Percentiles rank a stretch among this genome's conserved stretches.
Conservation (phyloP, 35 echinoderm and acorn worm genomes). For the Strongylocentrotus purpuratus region DNA sequence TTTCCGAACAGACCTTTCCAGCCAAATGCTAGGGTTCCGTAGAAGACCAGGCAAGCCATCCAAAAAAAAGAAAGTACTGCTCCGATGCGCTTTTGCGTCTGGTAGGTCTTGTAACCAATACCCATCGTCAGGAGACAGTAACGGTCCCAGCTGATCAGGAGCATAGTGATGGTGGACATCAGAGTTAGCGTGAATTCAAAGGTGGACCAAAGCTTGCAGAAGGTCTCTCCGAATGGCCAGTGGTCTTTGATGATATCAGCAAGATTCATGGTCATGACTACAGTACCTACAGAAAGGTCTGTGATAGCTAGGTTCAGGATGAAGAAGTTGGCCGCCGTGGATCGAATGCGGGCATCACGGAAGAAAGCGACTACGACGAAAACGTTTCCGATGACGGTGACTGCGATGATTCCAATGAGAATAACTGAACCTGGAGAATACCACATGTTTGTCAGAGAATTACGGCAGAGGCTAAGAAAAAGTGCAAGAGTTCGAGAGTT, state of each 20-base stretch:
- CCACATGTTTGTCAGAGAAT: not conserved
- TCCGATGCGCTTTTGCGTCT: conserved; percentile 25
- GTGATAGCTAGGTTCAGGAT: conserved; percentile 53
- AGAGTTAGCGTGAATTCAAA: conserved; percentile 34
- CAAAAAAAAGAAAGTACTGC: not conserved
- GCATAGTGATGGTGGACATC: conserved; percentile 53
- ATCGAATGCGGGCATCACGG: conserved; percentile 32
- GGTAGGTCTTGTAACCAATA: conserved; percentile 33
- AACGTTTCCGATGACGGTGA: conserved; percentile 54
- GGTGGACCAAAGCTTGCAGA: conserved; percentile 42
- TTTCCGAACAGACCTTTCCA: conserved; percentile 6
- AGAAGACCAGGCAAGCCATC: conserved; percentile 9
- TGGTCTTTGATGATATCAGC: not conserved
- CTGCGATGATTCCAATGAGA: not conserved
- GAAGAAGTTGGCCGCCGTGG: conserved; percentile 24
- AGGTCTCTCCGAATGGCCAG: conserved; percentile 49
- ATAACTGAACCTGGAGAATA: not conserved
- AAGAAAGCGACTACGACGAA: conserved; percentile 29
- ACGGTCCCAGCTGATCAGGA: conserved; percentile 60
- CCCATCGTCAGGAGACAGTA: conserved; percentile 53
- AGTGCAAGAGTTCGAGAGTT: not conserved
- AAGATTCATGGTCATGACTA: conserved; percentile 35
- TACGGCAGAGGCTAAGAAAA: not conserved
- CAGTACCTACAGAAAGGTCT: conserved; percentile 35
- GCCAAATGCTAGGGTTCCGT: not conserved